Evolutionary conservation across 2,888 invertebrate genomes (phyloP), one percentile per base, ranked within the genome.

Genomic region (Helleia helle): DNA sequence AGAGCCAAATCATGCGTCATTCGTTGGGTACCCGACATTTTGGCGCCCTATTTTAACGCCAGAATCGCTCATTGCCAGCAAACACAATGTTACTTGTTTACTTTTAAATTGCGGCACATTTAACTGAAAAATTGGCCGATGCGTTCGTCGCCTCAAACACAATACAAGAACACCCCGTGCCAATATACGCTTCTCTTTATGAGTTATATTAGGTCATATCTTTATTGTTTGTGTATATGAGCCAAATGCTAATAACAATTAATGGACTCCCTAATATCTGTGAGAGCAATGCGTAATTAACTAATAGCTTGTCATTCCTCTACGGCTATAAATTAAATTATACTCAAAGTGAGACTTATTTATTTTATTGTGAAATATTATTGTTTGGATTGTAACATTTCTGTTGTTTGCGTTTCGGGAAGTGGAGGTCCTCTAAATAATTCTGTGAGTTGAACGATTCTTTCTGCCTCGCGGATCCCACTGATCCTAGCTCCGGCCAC

Each of bases 401-500:
- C n/a, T n/a, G n/a, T n/a, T n/a, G n/a, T n/a, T n/a, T 28, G 22
- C 11, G 29, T 25, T 2, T 40, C 41, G 8, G 73, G 75, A 9
- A 74, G 47, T 8, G 83, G 84, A 7, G 80, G 80, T 8, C 85
- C 81, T 60, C 77, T 79, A 47, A 69, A 85, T 42, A 77, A 81
- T 52, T 79, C 77, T 2, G 90, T 90, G 45, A 90, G 59, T 47
- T 89, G 87, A 27, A 91, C 79, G 43, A 93, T 86, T 52, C 93
- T 81, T 56, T 93, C 90, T 0, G 94, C 94, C 71, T 94, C 94
- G 39, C 93, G 81, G 38, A 93, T 87, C 1, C 94, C 94, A 51
- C 93, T 93, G 31, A 92, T 65, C 41, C 92, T 83, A 0, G 94
- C 94, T 0, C 93, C 94, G 48, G 93, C 92, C 0, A 93, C 89